Base-by-base conservation (phyloP, 2,888 invertebrate species). In the Seira ritae region DNA sequence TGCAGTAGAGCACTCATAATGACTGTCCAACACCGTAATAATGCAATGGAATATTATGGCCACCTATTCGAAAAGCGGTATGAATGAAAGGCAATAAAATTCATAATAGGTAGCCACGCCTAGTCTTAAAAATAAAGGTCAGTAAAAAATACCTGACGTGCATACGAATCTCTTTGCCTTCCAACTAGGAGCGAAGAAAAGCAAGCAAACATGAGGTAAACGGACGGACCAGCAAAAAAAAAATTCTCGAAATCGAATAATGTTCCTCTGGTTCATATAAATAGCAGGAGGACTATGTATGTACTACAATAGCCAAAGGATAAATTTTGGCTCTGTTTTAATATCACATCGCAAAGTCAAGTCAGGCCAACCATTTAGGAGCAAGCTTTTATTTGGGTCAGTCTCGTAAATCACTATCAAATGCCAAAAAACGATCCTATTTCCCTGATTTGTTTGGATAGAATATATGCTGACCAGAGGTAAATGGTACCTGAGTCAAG, bases 61-160 rank as follows among this genome's bases (percentile, higher is more conserved):
- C 50, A 15, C 50, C 50, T 50, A 50, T 50, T 50, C 50, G 50
- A 50, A 50, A 50, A 50, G 50, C 50, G 3, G 50, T 50, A 42
- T 73, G 75, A 74, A 76, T 76, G 71, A 75, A 81, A 50, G 75
- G 81, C 81, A 81, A 76, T 81, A 81, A 81, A 81, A 81, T 81
- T 81, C 81, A 81, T 76, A 81, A 81, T 75, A 81, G 71, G 55
- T 71, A 42, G 37, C 75, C 81, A 81, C 81, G 81, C 81, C 81
- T 75, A 81, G 75, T 81, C 81, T 66, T 81, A 75, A 75, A 75
- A 76, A 76, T 76, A 81, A 81, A 81, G 81, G 81, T 81, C 81
- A 75, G 23, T 42, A 23, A 66, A 79, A 50, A 62, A 37, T 62
- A 62, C 20, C 65, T 70, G 70, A 69, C 69, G 24, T 77, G 77